These are phyloP conservation scores for Luscinia luscinia DNA, from an alignment of 2,797 vertebrate species.

Conservation along the genomic window DNA sequence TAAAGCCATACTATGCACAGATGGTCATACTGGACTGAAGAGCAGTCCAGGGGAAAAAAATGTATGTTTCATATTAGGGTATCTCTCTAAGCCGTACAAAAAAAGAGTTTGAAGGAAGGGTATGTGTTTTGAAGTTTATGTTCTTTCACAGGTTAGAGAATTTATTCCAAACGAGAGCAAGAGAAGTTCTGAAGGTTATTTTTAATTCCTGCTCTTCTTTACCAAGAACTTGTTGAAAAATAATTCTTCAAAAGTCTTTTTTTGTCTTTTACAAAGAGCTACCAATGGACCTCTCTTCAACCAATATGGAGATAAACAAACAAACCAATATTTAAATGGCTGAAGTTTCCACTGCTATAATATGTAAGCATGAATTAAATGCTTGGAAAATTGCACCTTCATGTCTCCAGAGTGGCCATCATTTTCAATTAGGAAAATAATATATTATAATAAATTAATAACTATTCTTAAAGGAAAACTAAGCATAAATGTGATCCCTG, in stretches of 20 bases:
- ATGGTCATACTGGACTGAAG: not conserved
- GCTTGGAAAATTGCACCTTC: not conserved
- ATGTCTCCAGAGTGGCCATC: not conserved
- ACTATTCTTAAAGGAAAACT: not conserved
- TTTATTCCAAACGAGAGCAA: not conserved
- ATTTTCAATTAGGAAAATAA: not conserved
- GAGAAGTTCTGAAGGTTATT: not conserved
- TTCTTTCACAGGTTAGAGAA: not conserved
- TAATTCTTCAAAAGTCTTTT: not conserved
- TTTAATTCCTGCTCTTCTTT: not conserved
- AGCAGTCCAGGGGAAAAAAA: not conserved
- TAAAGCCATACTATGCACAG: not conserved
- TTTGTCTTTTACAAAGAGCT: not conserved
- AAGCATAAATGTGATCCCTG: not conserved
- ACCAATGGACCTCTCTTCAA: not conserved
- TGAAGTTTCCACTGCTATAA: not conserved
- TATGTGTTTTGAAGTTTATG: not conserved
- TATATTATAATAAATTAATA: not conserved
- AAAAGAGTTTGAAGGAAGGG: not conserved
- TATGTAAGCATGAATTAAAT: not conserved
- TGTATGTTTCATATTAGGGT: not conserved
- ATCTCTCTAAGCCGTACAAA: not conserved
- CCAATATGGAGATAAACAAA: not conserved
- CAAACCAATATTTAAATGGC: not conserved
- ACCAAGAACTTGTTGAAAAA: not conserved